Conservation (phyloP, 2,888 invertebrate genomes). For the Temnothorax rugatulus region DNA sequence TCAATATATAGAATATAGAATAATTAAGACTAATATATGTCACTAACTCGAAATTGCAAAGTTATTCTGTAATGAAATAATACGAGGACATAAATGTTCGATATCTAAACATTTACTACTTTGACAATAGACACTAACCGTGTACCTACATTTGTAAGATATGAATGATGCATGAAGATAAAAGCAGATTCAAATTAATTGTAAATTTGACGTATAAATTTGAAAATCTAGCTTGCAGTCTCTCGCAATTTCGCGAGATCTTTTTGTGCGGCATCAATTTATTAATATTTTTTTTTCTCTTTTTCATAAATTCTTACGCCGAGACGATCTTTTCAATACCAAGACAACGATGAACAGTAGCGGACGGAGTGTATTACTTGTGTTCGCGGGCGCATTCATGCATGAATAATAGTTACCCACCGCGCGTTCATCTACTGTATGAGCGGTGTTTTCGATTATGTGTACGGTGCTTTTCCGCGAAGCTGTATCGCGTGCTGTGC, state of each 20-base stretch:
- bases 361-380: conserved; percentile 23
- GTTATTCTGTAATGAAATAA: neutral
- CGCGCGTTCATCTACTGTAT: conserved; percentile 74
- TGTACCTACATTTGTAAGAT: neutral
- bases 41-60: neutral
- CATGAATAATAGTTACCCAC: conserved; percentile 78
- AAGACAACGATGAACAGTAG: conserved; percentile 30
- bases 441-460: conserved; percentile 58
- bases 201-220: neutral
- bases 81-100: neutral
- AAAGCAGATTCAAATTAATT: neutral
- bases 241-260: neutral
- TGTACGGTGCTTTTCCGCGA: conserved; percentile 74
- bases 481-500: conserved; percentile 80
- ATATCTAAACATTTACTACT: neutral
- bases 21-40: neutral
- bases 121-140: neutral
- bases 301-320: neutral
- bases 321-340: neutral
- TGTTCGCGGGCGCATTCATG: conserved; percentile 76
- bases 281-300: conserved; percentile 15
- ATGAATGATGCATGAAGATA: neutral
- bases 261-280: neutral
- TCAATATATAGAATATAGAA: neutral
- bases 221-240: neutral